phyloP scores from a whole-genome alignment of 2,797 vertebrate species.

The Chelmon rostratus region DNA sequence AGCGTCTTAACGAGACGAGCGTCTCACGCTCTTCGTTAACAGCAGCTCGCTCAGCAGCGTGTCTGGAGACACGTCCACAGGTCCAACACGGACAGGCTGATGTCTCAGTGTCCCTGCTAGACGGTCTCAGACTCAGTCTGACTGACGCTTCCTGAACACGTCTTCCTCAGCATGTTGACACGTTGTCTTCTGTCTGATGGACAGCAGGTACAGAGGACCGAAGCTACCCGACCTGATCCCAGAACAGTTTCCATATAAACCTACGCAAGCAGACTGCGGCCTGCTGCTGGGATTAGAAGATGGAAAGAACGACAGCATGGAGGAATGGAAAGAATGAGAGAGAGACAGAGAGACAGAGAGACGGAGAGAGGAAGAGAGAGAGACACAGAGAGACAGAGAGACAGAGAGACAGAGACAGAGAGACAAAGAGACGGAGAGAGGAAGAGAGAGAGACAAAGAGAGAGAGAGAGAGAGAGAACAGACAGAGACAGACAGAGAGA shows the following conservation, averaged over 20 bases:
- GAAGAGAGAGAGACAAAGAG: background rate
- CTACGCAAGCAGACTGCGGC: background rate
- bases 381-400: background rate
- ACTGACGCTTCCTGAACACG: too few species aligned
- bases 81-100: too few species aligned
- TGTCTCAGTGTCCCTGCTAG: too few species aligned
- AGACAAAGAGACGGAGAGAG: background rate
- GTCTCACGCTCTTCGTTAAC: too few species aligned
- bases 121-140: too few species aligned
- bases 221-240: constrained; percentile 3
- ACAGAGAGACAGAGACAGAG: background rate
- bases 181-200: background rate
- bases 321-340: constrained; percentile 66
- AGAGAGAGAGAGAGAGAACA: background rate
- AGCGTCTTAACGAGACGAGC: too few species aligned
- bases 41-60: too few species aligned
- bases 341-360: background rate
- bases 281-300: constrained; percentile 52
- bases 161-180: too few species aligned
- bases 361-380: background rate
- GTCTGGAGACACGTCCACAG: too few species aligned
- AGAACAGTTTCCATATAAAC: constrained; percentile 21
- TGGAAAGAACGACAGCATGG: constrained; percentile 69
- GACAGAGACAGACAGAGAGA: background rate
- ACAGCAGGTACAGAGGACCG: background rate